These are phyloP conservation scores for Myopa testacea DNA, from an alignment of 2,888 invertebrate genomes.

Conservation along the genomic window DNA sequence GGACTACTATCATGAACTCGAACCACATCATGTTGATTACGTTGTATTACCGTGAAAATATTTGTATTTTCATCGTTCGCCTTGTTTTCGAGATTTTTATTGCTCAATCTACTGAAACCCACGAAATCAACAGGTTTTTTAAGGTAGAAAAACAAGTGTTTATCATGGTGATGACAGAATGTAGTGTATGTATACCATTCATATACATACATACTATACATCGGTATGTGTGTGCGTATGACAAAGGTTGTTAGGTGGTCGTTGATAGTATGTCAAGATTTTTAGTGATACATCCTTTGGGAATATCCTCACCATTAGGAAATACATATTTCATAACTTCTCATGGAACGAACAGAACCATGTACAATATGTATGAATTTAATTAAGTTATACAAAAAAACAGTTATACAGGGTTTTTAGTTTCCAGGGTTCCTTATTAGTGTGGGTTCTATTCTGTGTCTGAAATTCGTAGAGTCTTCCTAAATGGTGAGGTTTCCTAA, in stretches of 20 bases:
- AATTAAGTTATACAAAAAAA: too few relatives aligned
- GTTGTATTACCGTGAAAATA: slow-evolving; percentile 60
- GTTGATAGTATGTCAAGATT: slow-evolving; percentile 14
- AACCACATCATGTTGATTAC: slow-evolving; percentile 50
- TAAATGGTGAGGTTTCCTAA: too few relatives aligned
- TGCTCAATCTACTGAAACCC: slow-evolving; percentile 45
- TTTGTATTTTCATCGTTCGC: slow-evolving; percentile 56
- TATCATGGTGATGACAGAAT: neutral
- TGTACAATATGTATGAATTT: too few relatives aligned
- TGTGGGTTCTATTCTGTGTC: too few relatives aligned
- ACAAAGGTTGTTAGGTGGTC: neutral
- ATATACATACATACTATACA: slow-evolving; percentile 1
- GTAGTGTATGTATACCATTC: neutral
- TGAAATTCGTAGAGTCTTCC: too few relatives aligned
- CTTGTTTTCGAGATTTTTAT: slow-evolving; percentile 42
- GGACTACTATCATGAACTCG: slow-evolving; percentile 10
- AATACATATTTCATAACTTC: neutral
- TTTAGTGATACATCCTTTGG: slow-evolving; percentile 42
- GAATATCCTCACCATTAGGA: slow-evolving; percentile 3
- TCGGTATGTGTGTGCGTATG: too few relatives aligned
- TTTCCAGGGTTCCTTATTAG: too few relatives aligned
- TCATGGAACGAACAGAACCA: too few relatives aligned
- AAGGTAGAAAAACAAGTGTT: neutral
- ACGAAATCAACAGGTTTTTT: slow-evolving; percentile 47
- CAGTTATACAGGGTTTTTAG: too few relatives aligned